Percentiles rank a stretch among this genome's conserved stretches.
phyloP scores from a whole-genome alignment of 1,140 invertebrate genomes.

The Antheraea mylitta region DNA sequence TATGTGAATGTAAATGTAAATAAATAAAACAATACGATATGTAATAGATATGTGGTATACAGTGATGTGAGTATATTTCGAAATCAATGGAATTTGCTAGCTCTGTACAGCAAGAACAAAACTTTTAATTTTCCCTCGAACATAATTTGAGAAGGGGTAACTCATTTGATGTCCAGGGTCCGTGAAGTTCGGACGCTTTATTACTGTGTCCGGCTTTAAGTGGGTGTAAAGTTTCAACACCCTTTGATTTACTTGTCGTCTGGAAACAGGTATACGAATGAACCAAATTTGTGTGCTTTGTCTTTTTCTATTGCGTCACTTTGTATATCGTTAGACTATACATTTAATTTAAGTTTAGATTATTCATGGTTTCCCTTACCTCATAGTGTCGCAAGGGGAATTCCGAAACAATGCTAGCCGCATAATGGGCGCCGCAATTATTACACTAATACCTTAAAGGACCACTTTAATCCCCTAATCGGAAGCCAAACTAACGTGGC shows the following conservation, averaged over 20 bases:
- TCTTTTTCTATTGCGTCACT: constrained; percentile 34
- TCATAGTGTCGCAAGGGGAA: constrained; percentile 44
- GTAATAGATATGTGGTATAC: no score
- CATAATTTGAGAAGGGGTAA: constrained; percentile 70
- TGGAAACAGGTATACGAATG: constrained; percentile 55
- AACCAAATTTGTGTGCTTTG: constrained; percentile 54
- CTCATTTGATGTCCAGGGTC: constrained; percentile 73
- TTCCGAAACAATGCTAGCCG: constrained; percentile 49
- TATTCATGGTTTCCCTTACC: constrained; percentile 12
- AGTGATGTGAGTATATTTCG: constrained; percentile 10
- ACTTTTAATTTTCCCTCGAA: constrained; percentile 70
- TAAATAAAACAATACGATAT: no score
- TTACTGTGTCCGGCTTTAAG: constrained; percentile 78
- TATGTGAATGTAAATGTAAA: background rate
- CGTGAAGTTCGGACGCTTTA: constrained; percentile 76
- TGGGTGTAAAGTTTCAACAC: constrained; percentile 78
- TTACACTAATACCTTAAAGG: constrained; percentile 72
- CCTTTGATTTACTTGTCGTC: constrained; percentile 75
- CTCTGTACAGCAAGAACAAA: constrained; percentile 29
- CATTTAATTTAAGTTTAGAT: constrained; percentile 12
- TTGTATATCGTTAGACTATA: background rate
- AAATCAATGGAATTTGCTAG: background rate
- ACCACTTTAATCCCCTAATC: constrained; percentile 74
- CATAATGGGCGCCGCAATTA: constrained; percentile 68
- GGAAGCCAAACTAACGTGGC: constrained; percentile 74